Base-by-base conservation (phyloP, 2,113 vertebrate species). In the Corvus moneduloides region DNA sequence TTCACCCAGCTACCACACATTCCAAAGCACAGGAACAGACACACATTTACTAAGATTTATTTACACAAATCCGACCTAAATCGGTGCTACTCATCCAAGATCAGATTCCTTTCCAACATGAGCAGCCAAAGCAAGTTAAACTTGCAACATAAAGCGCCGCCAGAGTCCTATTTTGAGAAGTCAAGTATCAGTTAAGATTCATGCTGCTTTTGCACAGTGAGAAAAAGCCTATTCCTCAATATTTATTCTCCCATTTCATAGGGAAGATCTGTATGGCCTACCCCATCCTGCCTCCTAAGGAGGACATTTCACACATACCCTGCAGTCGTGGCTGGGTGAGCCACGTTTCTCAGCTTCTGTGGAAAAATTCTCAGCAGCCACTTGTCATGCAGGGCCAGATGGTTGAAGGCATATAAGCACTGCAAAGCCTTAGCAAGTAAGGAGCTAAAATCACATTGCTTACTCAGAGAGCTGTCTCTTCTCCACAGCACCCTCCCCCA, bases 1-100 rank as follows among this genome's bases (percentile, higher is more conserved):
- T 55, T 66, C 66, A 82, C 59, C 26, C 71, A 80, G 72, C 81
- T 94, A 90, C 93, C 49, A 11, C 78, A 59, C 82, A 95, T 96
- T 95, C 89, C 93, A 79, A 46, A 84, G 63, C 74, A 33, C 28
- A 35, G 75, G 71, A 95, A 37, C 78, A 97, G 87, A 78, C 21
- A 87, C 77, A 83, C 41, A 72, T 85, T 87, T 87, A 62, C 58
- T 56, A 35, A 79, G 59, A 85, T 32, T 44, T 78, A 71, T 85
- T 94, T 86, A 83, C 74, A 64, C 8, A 11, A 44, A 87, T 63
- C 78, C 52, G 24, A 85, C 63, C 46, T 43, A 76, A 79, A 80
- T 43, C 19, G 1, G 4, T 51, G 39, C 59, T 90, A 4, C 63
- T 94, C 8, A 3, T 77, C 55, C 78, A 74, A 48, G 30, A 94